Percentiles rank a stretch among this genome's conserved stretches.
Conservation (phyloP, 2,113 vertebrate genomes). For the Trichomycterus rosablanca region DNA sequence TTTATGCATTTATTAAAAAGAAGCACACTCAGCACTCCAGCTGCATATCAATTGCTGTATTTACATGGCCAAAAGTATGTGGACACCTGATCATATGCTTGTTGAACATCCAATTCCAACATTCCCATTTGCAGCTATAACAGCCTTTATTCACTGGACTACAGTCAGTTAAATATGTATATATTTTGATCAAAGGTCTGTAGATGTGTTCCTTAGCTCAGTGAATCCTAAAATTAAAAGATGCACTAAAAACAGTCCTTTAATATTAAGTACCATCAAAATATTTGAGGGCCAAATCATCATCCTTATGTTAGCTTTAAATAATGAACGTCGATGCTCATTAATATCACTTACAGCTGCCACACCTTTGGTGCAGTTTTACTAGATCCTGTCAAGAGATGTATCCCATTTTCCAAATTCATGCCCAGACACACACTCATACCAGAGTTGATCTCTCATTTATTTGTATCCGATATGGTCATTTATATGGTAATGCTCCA, state of each 20-base stretch:
- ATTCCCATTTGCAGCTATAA: too few relatives aligned
- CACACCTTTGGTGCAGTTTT: background rate
- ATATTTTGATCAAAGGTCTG: too few relatives aligned
- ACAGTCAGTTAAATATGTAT: too few relatives aligned
- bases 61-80: too few relatives aligned
- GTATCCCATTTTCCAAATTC: conserved; percentile 18
- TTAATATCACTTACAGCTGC: background rate
- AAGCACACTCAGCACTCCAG: too few relatives aligned
- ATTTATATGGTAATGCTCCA: conserved; percentile 64
- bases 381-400: conserved; percentile 1
- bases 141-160: too few relatives aligned
- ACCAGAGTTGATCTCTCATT: conserved; percentile 42
- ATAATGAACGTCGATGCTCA: conserved; percentile 8
- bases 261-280: background rate
- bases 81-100: too few relatives aligned
- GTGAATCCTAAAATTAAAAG: conserved; percentile 6
- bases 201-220: too few relatives aligned
- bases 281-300: background rate
- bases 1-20: too few relatives aligned
- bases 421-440: conserved; percentile 19
- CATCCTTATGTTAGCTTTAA: background rate
- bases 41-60: too few relatives aligned
- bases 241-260: background rate
- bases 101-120: too few relatives aligned
- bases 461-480: conserved; percentile 45